Evolutionary conservation across 2,113 vertebrate genomes (phyloP).

Genomic region (Serilophus lunatus): DNA sequence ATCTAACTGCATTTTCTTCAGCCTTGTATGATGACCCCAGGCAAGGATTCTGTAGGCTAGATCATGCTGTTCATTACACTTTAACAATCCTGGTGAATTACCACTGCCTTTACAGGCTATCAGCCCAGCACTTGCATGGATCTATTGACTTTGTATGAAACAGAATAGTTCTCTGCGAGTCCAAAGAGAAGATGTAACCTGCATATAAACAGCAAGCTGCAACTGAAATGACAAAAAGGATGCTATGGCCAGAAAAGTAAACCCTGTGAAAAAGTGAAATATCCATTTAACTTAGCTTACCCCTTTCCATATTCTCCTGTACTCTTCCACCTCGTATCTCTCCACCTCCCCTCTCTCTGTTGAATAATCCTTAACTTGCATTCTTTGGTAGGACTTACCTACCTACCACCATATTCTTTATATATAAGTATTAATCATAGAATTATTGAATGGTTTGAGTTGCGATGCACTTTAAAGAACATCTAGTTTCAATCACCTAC

Average conservation of each 20-base stretch:
- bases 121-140: background rate
- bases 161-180: background rate
- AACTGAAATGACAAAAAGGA: background rate
- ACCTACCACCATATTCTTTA: background rate
- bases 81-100: background rate
- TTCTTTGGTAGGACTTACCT: background rate
- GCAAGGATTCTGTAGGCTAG: background rate
- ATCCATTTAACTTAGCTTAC: background rate
- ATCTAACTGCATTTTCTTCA: background rate
- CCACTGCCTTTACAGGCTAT: background rate
- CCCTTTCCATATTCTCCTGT: background rate
- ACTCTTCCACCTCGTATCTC: background rate
- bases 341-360: background rate
- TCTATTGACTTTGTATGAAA: background rate
- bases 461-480: background rate
- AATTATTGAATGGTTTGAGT: background rate
- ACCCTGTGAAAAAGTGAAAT: background rate
- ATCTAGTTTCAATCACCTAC: background rate
- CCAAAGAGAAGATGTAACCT: background rate
- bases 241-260: background rate
- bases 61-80: background rate
- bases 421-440: background rate
- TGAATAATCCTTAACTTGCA: background rate
- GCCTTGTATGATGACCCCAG: background rate
- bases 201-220: background rate